phyloP scores from a whole-genome alignment of 2,888 invertebrate genomes.

The Agriopis aurantiaria region DNA sequence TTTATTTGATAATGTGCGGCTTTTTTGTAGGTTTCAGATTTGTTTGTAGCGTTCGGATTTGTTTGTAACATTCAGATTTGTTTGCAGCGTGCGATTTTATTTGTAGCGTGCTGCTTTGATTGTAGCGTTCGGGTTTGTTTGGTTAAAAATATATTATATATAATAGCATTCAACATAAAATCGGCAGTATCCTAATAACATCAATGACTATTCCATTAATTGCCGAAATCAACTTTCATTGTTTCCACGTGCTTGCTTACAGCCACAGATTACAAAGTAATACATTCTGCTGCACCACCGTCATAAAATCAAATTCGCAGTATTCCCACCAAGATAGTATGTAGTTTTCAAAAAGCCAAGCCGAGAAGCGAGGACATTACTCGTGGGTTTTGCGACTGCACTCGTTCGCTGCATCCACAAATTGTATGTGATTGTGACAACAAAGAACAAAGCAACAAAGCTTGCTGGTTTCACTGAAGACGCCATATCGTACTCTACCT shows the following conservation, averaged over 20 bases:
- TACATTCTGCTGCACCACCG: not conserved
- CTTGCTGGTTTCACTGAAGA: constrained; percentile 26
- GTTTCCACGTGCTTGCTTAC: not conserved
- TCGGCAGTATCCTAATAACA: too few relatives aligned
- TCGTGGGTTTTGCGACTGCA: constrained; percentile 22
- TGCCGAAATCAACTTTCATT: not conserved
- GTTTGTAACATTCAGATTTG: too few relatives aligned
- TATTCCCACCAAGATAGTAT: constrained; percentile 27
- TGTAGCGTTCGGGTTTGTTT: not conserved
- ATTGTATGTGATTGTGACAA: constrained; percentile 55
- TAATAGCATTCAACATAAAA: not conserved
- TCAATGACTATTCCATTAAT: too few relatives aligned
- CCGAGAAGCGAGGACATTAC: constrained; percentile 21
- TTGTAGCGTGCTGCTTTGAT: not conserved
- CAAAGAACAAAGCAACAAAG: constrained; percentile 44
- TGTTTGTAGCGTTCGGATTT: too few relatives aligned
- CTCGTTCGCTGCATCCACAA: constrained; percentile 44
- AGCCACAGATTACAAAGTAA: constrained; percentile 9
- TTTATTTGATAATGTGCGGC: too few relatives aligned
- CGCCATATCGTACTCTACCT: constrained; percentile 10
- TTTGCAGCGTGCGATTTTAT: too few relatives aligned
- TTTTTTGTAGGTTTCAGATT: too few relatives aligned
- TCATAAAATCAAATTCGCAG: constrained; percentile 29
- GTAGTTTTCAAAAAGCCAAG: constrained; percentile 37
- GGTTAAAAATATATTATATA: too few relatives aligned